Evolutionary conservation across 2,797 vertebrate genomes (phyloP).

Genomic region (Nyctalus aviator): DNA sequence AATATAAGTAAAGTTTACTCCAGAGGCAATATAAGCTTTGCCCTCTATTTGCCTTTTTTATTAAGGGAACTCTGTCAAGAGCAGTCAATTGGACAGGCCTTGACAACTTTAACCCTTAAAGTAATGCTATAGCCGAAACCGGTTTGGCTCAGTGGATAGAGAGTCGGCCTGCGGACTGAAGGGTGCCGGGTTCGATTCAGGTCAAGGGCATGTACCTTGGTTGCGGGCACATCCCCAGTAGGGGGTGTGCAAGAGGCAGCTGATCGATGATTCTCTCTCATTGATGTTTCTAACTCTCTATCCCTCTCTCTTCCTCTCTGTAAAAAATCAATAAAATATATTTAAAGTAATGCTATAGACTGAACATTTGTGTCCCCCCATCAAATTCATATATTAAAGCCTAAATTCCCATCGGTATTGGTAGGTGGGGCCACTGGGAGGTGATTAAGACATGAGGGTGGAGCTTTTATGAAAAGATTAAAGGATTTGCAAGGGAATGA

Average conservation of each 20-base stretch:
- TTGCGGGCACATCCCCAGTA: no score
- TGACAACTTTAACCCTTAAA: neutral
- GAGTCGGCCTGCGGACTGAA: no score
- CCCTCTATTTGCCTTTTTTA: neutral
- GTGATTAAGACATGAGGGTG: neutral
- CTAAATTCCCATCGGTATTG: neutral
- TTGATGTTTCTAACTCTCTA: no score
- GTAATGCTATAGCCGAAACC: neutral
- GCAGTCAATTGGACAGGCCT: neutral
- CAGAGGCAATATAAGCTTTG: neutral
- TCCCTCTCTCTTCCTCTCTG: no score
- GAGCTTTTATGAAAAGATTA: neutral
- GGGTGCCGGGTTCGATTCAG: no score
- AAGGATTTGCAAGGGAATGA: neutral
- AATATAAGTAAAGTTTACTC: slow-evolving; percentile 5
- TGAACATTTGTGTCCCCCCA: neutral
- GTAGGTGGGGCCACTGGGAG: neutral
- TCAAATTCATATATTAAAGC: neutral
- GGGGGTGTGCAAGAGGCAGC: no score
- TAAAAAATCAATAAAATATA: no score
- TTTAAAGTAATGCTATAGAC: neutral
- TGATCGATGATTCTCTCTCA: no score
- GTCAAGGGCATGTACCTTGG: no score
- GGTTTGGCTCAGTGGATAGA: no score
- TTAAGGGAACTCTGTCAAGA: neutral